These are phyloP conservation scores for Melikaiella ostensackeni DNA, from an alignment of 2,888 invertebrate species.

Conservation along the genomic window DNA sequence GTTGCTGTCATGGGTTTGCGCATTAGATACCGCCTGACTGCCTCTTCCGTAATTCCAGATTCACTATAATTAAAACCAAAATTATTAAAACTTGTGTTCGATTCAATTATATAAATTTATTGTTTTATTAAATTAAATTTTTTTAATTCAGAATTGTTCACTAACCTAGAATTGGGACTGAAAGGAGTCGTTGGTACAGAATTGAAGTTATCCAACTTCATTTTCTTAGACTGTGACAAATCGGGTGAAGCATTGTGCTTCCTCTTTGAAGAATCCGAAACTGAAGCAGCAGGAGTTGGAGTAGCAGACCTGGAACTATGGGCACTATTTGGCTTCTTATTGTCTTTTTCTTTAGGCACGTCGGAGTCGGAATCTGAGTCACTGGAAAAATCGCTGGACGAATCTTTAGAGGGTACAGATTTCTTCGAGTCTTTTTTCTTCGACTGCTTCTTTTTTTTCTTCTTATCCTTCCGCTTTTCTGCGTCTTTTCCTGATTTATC, in stretches of 20 bases:
- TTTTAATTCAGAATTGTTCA: slow-evolving; percentile 15
- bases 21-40: slow-evolving; percentile 94
- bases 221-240: slow-evolving; percentile 79
- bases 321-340: slow-evolving; percentile 78
- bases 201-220: slow-evolving; percentile 78
- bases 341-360: slow-evolving; percentile 76
- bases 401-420: slow-evolving; percentile 66
- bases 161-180: slow-evolving; percentile 78
- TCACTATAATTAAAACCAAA: slow-evolving; percentile 80
- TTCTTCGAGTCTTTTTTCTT: slow-evolving; percentile 71
- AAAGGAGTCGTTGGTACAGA: slow-evolving; percentile 75
- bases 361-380: slow-evolving; percentile 71
- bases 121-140: no score
- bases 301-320: slow-evolving; percentile 79
- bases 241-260: slow-evolving; percentile 76
- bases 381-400: slow-evolving; percentile 74
- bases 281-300: slow-evolving; percentile 75
- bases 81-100: neutral
- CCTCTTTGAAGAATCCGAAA: slow-evolving; percentile 68
- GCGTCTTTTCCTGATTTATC: slow-evolving; percentile 76
- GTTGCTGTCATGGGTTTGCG: slow-evolving; percentile 99
- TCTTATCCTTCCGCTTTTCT: slow-evolving; percentile 74
- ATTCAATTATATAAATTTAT: slow-evolving; percentile 16
- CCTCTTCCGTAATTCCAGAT: slow-evolving; percentile 95
- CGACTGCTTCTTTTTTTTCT: slow-evolving; percentile 74